Evolutionary conservation across 2,888 invertebrate species (phyloP).

Genomic region (Pandemis heparana): DNA sequence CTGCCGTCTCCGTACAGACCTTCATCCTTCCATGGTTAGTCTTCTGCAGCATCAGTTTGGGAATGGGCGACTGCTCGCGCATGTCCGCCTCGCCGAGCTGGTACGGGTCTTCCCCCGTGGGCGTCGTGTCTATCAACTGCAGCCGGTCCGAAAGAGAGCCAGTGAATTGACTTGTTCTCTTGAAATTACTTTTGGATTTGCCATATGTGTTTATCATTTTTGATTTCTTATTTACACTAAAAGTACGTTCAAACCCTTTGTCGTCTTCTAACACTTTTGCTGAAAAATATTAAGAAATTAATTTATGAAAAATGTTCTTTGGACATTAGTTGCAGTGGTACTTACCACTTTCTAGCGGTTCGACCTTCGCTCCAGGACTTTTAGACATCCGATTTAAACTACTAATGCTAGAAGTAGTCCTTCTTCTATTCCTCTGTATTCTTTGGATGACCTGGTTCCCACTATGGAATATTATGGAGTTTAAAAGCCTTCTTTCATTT

Average conservation of each 20-base stretch:
- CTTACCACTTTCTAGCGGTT: slow-evolving; percentile 61
- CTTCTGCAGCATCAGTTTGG: slow-evolving; percentile 77
- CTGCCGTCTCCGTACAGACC: slow-evolving; percentile 57
- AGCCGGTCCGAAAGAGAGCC: slow-evolving; percentile 75
- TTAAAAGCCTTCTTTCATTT: neutral
- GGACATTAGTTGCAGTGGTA: neutral
- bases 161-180: slow-evolving; percentile 62
- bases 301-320: neutral
- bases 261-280: slow-evolving; percentile 63
- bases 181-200: slow-evolving; percentile 59
- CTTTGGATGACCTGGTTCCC: slow-evolving; percentile 74
- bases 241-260: slow-evolving; percentile 57
- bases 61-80: slow-evolving; percentile 80
- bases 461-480: slow-evolving; percentile 49
- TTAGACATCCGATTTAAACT: slow-evolving; percentile 70
- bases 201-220: slow-evolving; percentile 75
- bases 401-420: slow-evolving; percentile 64
- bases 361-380: slow-evolving; percentile 56
- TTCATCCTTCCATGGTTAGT: slow-evolving; percentile 68
- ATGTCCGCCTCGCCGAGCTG: slow-evolving; percentile 79
- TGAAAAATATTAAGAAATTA: slow-evolving; percentile 50
- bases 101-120: slow-evolving; percentile 79
- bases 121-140: slow-evolving; percentile 76
- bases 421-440: slow-evolving; percentile 67
- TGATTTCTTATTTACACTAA: slow-evolving; percentile 69